phyloP scores from a whole-genome alignment of 2,888 invertebrate genomes.

The Tetrapedia diversipes region DNA sequence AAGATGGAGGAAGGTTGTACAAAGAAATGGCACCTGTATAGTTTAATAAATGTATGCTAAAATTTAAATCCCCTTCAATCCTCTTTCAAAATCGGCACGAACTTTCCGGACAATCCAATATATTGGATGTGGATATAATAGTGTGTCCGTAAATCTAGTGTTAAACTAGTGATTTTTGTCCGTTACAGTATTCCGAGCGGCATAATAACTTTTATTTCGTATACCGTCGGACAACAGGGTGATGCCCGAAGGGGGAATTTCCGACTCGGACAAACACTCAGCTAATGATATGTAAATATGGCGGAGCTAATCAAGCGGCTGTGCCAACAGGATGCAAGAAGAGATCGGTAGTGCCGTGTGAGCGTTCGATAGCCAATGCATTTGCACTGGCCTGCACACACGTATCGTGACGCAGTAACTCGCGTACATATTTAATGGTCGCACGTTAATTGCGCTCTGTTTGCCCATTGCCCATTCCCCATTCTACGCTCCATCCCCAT shows the following conservation, averaged over 20 bases:
- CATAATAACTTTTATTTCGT: constrained; percentile 54
- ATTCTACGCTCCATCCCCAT: constrained; percentile 66
- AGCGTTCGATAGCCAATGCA: constrained; percentile 78
- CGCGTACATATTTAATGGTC: constrained; percentile 81
- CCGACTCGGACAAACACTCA: constrained; percentile 80
- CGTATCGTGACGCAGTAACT: constrained; percentile 66
- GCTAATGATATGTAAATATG: constrained; percentile 83
- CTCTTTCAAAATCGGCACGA: too few relatives aligned
- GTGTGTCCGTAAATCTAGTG: too few relatives aligned
- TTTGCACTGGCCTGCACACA: constrained; percentile 71
- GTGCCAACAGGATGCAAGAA: constrained; percentile 77
- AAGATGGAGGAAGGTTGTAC: too few relatives aligned
- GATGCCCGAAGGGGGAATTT: constrained; percentile 69
- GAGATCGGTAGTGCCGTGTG: constrained; percentile 73
- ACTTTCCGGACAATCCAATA: too few relatives aligned
- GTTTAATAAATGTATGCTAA: too few relatives aligned
- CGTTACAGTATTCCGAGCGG: constrained; percentile 13
- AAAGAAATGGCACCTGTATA: too few relatives aligned
- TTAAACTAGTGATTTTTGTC: constrained; percentile 12
- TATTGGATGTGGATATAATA: too few relatives aligned
- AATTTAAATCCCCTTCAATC: too few relatives aligned
- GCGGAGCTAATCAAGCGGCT: constrained; percentile 82
- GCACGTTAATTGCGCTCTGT: constrained; percentile 81
- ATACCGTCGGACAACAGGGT: constrained; percentile 52
- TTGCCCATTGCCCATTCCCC: constrained; percentile 79